These are phyloP conservation scores for Polyergus mexicanus DNA, from an alignment of 1,140 invertebrate genomes.

Conservation along the genomic window DNA sequence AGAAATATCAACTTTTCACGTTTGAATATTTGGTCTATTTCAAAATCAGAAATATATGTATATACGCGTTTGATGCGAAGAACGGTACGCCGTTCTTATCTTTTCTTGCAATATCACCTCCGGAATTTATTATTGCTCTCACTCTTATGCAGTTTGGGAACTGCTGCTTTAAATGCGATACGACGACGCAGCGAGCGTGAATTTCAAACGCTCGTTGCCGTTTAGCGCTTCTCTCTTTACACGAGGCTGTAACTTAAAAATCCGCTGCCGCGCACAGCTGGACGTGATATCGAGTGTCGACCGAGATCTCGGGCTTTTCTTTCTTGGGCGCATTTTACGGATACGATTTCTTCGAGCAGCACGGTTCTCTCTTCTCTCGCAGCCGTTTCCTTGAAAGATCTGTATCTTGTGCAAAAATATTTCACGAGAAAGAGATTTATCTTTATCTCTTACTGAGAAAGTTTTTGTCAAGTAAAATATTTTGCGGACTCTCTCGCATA, in stretches of 20 bases:
- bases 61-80: neutral
- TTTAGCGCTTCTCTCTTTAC: conserved; percentile 61
- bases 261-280: conserved; percentile 12
- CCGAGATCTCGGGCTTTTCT: conserved; percentile 30
- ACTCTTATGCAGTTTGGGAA: conserved; percentile 43
- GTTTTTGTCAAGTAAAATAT: conserved; percentile 6
- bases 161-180: conserved; percentile 30
- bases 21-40: neutral
- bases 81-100: conserved; percentile 18
- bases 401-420: conserved; percentile 18
- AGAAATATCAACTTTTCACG: neutral
- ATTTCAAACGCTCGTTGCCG: conserved; percentile 35
- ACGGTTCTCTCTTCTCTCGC: neutral
- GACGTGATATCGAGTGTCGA: conserved; percentile 28
- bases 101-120: neutral
- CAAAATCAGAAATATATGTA: conserved; percentile 13
- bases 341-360: conserved; percentile 35
- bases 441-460: neutral
- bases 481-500: neutral
- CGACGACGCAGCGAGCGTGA: conserved; percentile 28
- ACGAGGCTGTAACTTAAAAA: conserved; percentile 54
- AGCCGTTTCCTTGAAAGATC: neutral
- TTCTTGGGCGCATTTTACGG: neutral
- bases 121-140: conserved; percentile 48
- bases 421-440: neutral